Evolutionary conservation across 1,140 invertebrate genomes (phyloP).

Genomic region (Cyclina sinensis): DNA sequence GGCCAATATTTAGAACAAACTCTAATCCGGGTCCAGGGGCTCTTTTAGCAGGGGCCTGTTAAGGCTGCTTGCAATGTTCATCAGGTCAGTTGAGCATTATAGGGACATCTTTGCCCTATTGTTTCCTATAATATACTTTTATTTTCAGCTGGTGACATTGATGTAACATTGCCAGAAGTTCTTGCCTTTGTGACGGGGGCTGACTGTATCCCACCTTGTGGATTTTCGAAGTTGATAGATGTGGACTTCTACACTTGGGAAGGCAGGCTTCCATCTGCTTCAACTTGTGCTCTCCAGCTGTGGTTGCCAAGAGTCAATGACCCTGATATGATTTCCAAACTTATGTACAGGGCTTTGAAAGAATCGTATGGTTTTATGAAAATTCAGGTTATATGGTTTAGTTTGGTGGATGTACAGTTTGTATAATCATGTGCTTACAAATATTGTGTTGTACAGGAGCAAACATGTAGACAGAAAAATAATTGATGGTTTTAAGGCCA

Average conservation of each 20-base stretch:
- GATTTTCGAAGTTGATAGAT: neutral
- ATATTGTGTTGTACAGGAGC: too few relatives aligned
- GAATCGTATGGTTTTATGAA: slow-evolving; percentile 16
- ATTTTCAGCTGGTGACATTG: neutral
- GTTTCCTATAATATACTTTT: too few relatives aligned
- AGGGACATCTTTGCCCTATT: too few relatives aligned
- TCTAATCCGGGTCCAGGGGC: too few relatives aligned
- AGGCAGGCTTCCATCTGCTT: neutral
- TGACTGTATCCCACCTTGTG: slow-evolving; percentile 8
- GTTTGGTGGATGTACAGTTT: too few relatives aligned
- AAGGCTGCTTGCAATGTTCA: too few relatives aligned
- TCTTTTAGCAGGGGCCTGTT: too few relatives aligned
- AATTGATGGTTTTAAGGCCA: too few relatives aligned
- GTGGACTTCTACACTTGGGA: neutral
- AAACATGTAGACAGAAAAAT: too few relatives aligned
- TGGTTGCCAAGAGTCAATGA: slow-evolving; percentile 2
- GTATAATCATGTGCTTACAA: too few relatives aligned
- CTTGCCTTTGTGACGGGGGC: neutral
- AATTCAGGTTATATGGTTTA: neutral
- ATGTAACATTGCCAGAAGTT: neutral
- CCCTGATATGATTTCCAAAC: neutral
- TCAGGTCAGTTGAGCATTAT: too few relatives aligned
- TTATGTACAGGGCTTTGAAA: neutral
- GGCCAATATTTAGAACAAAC: too few relatives aligned
- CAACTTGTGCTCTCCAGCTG: slow-evolving; percentile 23